Evolutionary conservation across 2,888 invertebrate species (phyloP), one percentile per base, ranked within the genome.

Genomic region (Clanis bilineata): DNA sequence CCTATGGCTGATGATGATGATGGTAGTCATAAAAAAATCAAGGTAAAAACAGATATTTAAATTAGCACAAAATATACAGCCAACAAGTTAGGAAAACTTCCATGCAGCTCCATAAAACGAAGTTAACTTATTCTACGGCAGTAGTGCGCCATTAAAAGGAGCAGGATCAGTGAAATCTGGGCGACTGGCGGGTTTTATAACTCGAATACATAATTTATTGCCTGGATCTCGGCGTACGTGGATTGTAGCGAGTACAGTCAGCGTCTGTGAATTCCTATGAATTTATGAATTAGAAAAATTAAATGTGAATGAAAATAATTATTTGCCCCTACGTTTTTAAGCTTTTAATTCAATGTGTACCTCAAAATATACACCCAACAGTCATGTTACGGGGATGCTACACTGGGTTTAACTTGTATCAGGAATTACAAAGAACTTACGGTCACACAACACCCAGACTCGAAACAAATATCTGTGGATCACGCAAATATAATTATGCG

Each of bases 201-300:
- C 86, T 82, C 71, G 88, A 87, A 88, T 88, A 87, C 87, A 88
- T 88, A 88, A 88, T 88, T 88, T 88, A 88, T 82, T 72, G 73
- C 78, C 66, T 67, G 73, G 72, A 71, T 79, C 71, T 69, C 64
- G 68, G 59, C 63, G 60, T 62, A 61, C 64, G 58, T 56, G 47
- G 63, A 59, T 61, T 58, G 61, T 60, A 56, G 56, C 28, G 12
- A 15, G 47, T 47, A 28, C 15, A 25, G 47, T 47, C 47, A 28
- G 47, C 47, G 18, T 51, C 32, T 10, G 18, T 10, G 28, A 1
- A 9, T 51, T 32, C 18, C 32, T 21, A 28, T 9, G 28, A 51
- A 51, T 18, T 51, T 0, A 10, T 51, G 15, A 25, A 25, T 15
- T 5, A 15, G 47, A n/a, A 9, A 15, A 47, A 47, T 32, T 32